A percentile compares a stretch with the other conserved stretches of the same genome.
phyloP scores from a whole-genome alignment of 2,797 vertebrate genomes.

The Pangasius macronema region DNA sequence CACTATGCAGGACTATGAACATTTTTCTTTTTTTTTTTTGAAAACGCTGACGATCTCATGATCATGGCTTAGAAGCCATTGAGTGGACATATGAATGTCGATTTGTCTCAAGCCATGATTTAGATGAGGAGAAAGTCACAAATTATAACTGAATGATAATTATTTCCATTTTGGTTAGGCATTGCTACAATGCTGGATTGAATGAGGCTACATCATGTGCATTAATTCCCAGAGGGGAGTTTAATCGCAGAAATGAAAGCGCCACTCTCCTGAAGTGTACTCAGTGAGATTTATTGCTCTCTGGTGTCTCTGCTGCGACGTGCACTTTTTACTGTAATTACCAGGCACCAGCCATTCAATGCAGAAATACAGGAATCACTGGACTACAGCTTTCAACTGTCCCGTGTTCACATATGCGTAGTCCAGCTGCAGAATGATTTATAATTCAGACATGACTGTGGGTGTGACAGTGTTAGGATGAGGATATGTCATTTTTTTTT shows the following conservation, averaged over 20 bases:
- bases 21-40: not conserved
- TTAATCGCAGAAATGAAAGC: not conserved
- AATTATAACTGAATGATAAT: not conserved
- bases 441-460: not conserved
- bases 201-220: constrained; percentile 2
- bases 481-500: not conserved
- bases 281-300: not conserved
- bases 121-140: not conserved
- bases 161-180: constrained; percentile 1
- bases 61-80: not conserved
- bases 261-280: constrained; percentile 7
- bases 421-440: not conserved
- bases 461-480: not conserved
- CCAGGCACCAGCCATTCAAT: not conserved
- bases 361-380: constrained; percentile 2
- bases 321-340: constrained; percentile 20
- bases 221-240: constrained; percentile 15
- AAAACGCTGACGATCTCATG: not conserved
- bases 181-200: not conserved
- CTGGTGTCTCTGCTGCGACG: constrained; percentile 15
- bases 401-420: not conserved
- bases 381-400: not conserved
- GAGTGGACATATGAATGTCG: not conserved
- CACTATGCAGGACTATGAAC: not conserved
- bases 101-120: not conserved